Evolutionary conservation across 2,888 invertebrate genomes (phyloP).

Genomic region (Stramonita haemastoma): DNA sequence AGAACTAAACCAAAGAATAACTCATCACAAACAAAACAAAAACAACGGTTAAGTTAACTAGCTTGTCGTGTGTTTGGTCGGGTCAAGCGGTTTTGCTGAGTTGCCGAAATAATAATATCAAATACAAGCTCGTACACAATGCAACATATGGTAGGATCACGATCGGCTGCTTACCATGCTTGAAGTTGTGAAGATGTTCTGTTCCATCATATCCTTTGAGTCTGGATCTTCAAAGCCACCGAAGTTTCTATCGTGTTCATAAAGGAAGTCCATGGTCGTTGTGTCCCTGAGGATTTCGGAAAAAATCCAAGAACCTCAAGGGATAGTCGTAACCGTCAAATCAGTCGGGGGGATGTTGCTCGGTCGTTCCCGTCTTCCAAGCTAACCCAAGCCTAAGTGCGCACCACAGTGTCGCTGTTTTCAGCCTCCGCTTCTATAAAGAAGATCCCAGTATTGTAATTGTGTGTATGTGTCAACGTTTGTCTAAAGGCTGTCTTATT

Average conservation of each 20-base stretch:
- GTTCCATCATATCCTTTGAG: conserved; percentile 68
- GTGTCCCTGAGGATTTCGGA: conserved; percentile 65
- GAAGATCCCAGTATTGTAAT: not conserved
- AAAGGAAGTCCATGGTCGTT: conserved; percentile 73
- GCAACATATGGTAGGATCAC: conserved; percentile 45
- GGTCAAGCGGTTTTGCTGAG: conserved; percentile 24
- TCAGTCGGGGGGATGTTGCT: conserved; percentile 38
- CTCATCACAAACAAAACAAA: not conserved
- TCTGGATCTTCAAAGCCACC: conserved; percentile 68
- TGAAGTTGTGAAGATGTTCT: conserved; percentile 67
- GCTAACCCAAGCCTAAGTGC: conserved; percentile 36
- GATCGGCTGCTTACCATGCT: conserved; percentile 48
- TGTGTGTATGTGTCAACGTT: not conserved
- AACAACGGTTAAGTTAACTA: not conserved
- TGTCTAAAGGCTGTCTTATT: not conserved
- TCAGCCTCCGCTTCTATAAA: conserved; percentile 51
- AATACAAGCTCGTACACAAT: not conserved
- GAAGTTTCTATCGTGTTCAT: conserved; percentile 70
- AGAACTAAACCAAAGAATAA: not conserved
- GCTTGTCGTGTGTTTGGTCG: not conserved
- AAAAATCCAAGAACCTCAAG: conserved; percentile 59
- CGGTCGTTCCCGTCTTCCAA: conserved; percentile 14
- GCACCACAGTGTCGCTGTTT: conserved; percentile 46
- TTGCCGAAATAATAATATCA: not conserved
- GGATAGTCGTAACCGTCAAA: conserved; percentile 65